Conservation (phyloP, 30 jellyfish, hydroid and myxozoan genomes). For the Aurelia coerulea region DNA sequence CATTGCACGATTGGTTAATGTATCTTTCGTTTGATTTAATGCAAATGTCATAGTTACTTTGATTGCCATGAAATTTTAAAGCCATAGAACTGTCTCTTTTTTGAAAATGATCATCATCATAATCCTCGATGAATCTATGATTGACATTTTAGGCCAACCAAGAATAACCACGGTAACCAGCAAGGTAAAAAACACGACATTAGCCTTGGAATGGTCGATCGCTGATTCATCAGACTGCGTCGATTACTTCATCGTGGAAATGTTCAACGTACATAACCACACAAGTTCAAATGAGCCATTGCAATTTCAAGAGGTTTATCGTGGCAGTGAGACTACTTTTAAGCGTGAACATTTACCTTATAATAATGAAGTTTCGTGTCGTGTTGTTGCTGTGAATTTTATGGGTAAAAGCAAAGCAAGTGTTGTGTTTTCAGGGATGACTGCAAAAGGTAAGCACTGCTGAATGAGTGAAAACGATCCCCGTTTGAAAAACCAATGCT, state of each 20-base stretch:
- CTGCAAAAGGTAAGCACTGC: conserved; percentile 43
- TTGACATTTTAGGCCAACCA: conserved; percentile 17
- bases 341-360: conserved; percentile 39
- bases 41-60: no score
- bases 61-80: no score
- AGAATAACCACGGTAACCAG: neutral
- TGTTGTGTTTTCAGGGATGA: conserved; percentile 21
- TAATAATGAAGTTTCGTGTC: conserved; percentile 49
- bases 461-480: no score
- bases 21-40: no score
- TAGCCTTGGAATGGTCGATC: conserved; percentile 25
- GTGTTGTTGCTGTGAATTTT: conserved; percentile 48
- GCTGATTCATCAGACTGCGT: neutral
- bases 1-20: no score
- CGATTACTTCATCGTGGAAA: conserved; percentile 39
- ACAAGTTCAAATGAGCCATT: neutral
- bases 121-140: no score
- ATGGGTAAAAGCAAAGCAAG: conserved; percentile 62
- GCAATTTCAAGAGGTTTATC: conserved; percentile 50
- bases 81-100: no score
- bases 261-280: neutral
- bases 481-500: no score
- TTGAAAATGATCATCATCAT: no score
- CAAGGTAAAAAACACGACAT: neutral
- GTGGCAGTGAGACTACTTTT: conserved; percentile 38